Evolutionary conservation across 2,797 vertebrate species (phyloP), one percentile per base, ranked within the genome.

Genomic region (Trichosurus vulpecula): DNA sequence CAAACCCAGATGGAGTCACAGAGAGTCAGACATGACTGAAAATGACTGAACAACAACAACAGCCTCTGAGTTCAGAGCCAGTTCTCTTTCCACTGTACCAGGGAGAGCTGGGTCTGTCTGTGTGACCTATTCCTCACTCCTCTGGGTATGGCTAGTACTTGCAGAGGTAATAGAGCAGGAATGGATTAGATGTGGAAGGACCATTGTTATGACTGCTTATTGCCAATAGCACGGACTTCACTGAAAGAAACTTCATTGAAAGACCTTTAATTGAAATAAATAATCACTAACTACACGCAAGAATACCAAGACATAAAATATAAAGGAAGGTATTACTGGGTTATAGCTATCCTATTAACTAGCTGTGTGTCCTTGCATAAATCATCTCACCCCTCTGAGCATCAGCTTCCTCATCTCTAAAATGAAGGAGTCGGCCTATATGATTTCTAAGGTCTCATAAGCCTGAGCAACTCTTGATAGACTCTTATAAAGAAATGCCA

Each of bases 401-500:
- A 89, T 95, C 91, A 29, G 11, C 31, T 89, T 81, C 90, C 87
- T 96, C 91, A 8, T 66, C 14, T 96, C n/a, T 54, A 54, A 89
- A 47, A 93, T n/a, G 52, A 94, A 94, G 53, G 54, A 35, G 27
- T 4, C 51, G 5, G 52, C 51, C n/a, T 61, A 54, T n/a, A 90
- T 54, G 29, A 6, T 90, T 58, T 52, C 51, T 10, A 53, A 51
- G 4, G 54, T 92, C 12, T 41, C 54, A 95, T 52, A 9, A 93
- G 52, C 90, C 93, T 87, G 74, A 87, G 41, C 41, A 87, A 29
- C 41, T 51, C 74, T 87, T 87, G 74, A 87, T 87, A 27, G 74
- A 47, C 22, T 27, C 74, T 87, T 61, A 52, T 19, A 94, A 95
- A 96, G 92, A 95, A 41, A 57, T 97, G 56, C 57, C 91, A 95